A percentile compares a stretch with the other conserved stretches of the same genome.
These are phyloP conservation scores for Eupithecia subumbrata DNA, from an alignment of 2,888 invertebrate genomes.

Conservation along the genomic window DNA sequence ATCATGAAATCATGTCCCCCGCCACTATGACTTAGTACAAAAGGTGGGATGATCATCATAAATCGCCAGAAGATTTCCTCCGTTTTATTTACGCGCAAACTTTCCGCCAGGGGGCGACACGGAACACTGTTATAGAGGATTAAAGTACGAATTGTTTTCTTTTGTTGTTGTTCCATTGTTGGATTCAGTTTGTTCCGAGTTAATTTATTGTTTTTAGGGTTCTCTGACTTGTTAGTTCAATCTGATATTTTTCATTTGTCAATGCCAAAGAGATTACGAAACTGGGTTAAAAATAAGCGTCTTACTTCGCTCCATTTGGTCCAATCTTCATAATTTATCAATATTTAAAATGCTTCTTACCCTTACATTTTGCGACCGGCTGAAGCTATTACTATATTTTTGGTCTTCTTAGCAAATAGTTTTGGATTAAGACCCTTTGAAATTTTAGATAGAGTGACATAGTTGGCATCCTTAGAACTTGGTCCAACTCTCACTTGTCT, in stretches of 20 bases:
- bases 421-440: background rate
- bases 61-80: constrained; percentile 43
- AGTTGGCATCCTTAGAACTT: background rate
- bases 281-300: background rate
- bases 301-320: background rate
- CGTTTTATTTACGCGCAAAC: constrained; percentile 41
- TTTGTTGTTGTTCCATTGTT: constrained; percentile 40
- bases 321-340: background rate
- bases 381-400: background rate
- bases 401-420: background rate
- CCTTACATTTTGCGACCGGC: background rate
- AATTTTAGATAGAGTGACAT: constrained; percentile 1
- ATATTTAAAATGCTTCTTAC: background rate
- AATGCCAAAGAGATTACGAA: constrained; percentile 12
- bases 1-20: constrained; percentile 7
- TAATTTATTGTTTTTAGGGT: constrained; percentile 38
- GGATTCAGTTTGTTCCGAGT: constrained; percentile 39
- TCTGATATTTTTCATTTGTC: constrained; percentile 16
- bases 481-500: constrained; percentile 6
- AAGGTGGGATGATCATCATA: constrained; percentile 47
- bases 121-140: constrained; percentile 42
- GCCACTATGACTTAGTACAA: constrained; percentile 44
- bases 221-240: constrained; percentile 10
- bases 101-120: constrained; percentile 38
- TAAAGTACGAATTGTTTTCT: constrained; percentile 46